A percentile compares a stretch with the other conserved stretches of the same genome.
Evolutionary conservation across 1,140 invertebrate species (phyloP).

Genomic region (Diprion similis): DNA sequence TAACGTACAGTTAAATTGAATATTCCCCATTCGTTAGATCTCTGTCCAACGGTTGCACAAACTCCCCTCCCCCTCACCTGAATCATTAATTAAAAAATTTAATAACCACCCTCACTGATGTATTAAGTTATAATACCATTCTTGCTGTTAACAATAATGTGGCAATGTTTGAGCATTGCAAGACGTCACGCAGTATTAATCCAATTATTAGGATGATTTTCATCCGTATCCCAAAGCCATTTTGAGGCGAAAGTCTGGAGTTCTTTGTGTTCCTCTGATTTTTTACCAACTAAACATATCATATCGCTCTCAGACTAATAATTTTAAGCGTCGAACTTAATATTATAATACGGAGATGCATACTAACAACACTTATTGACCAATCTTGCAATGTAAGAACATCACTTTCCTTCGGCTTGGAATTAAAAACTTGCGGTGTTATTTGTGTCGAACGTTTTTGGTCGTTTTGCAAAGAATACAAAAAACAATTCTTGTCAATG

Average conservation of each 20-base stretch:
- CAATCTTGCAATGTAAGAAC: background rate
- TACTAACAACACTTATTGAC: background rate
- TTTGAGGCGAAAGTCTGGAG: background rate
- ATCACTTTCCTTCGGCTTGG: too few species aligned
- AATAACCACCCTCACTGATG: too few species aligned
- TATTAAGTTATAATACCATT: too few species aligned
- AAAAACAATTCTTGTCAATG: slow-evolving; percentile 9
- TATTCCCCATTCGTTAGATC: slow-evolving; percentile 41
- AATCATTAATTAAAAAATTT: too few species aligned
- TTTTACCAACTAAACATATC: background rate
- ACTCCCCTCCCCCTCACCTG: too few species aligned
- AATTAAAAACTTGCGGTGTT: too few species aligned
- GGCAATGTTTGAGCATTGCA: background rate
- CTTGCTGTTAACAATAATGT: background rate
- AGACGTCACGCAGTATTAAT: background rate
- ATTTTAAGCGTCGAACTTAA: background rate
- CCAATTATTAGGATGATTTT: too few species aligned
- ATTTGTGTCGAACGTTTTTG: too few species aligned
- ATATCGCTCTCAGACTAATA: background rate
- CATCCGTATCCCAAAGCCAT: background rate
- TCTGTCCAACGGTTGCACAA: slow-evolving; percentile 32
- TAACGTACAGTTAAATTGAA: slow-evolving; percentile 68
- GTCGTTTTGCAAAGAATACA: slow-evolving; percentile 17
- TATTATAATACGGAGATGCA: background rate
- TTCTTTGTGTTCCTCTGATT: background rate